Conservation (phyloP, 2,888 invertebrate genomes). For the Drosophila emarginata region DNA sequence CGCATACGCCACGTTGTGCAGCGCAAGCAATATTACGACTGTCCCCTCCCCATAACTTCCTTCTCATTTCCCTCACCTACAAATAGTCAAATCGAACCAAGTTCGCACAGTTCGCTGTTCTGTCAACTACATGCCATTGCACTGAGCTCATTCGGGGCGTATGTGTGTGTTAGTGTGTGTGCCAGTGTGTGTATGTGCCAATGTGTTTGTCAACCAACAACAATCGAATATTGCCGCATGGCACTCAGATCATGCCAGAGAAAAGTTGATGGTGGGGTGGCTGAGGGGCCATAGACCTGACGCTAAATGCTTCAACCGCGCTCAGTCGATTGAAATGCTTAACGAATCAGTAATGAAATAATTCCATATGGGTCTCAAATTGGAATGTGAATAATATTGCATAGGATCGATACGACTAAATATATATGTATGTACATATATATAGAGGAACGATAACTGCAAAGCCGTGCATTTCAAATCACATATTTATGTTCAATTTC, state of each 20-base stretch:
- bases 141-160: constrained; percentile 72
- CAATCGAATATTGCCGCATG: constrained; percentile 48
- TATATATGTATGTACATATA: not conserved
- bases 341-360: constrained; percentile 60
- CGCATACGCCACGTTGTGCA: constrained; percentile 75
- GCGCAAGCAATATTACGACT: constrained; percentile 44
- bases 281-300: constrained; percentile 12
- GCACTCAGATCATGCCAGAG: constrained; percentile 8
- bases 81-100: not conserved
- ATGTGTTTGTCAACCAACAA: constrained; percentile 61
- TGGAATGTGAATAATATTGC: constrained; percentile 31
- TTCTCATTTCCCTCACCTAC: not conserved
- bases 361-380: constrained; percentile 47
- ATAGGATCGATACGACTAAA: constrained; percentile 19
- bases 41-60: constrained; percentile 11
- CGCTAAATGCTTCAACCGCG: constrained; percentile 63
- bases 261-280: not conserved
- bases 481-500: not conserved
- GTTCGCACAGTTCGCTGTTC: constrained; percentile 27
- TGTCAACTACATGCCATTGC: constrained; percentile 77
- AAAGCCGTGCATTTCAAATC: not conserved
- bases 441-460: not conserved
- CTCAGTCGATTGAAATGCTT: constrained; percentile 62
- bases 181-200: constrained; percentile 29
- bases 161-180: constrained; percentile 23